Evolutionary conservation across 2,888 invertebrate species (phyloP).

Genomic region (Ormyrus pomaceus): DNA sequence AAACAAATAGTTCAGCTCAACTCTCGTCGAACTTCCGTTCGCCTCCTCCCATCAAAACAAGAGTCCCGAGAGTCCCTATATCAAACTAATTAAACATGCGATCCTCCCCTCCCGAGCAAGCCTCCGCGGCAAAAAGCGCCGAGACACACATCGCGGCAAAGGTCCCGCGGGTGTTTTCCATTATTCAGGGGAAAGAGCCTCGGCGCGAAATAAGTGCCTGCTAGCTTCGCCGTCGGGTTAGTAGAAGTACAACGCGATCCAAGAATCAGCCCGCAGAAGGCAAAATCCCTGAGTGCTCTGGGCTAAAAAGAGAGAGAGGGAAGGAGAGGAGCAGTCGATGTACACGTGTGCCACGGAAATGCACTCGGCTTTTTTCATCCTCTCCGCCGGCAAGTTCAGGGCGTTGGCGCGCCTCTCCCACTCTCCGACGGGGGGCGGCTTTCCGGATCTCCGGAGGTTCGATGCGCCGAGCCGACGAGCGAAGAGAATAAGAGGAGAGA

Average conservation of each 20-base stretch:
- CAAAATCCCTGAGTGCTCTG: constrained; percentile 38
- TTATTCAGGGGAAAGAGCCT: constrained; percentile 36
- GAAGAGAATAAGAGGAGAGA: too few species aligned
- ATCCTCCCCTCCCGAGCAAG: too few species aligned
- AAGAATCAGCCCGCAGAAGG: constrained; percentile 22
- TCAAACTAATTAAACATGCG: too few species aligned
- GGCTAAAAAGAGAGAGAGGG: background rate
- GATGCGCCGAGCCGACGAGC: background rate
- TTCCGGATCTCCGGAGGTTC: background rate
- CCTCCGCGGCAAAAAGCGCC: too few species aligned
- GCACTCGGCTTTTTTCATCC: constrained; percentile 17
- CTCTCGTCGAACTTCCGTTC: too few species aligned
- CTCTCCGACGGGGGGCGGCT: background rate
- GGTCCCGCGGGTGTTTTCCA: constrained; percentile 34
- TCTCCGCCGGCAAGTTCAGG: background rate
- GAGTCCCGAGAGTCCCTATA: too few species aligned
- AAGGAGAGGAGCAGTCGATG: background rate
- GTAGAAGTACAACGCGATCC: background rate
- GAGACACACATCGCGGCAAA: too few species aligned
- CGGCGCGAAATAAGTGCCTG: constrained; percentile 29
- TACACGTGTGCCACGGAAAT: constrained; percentile 28
- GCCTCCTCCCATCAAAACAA: too few species aligned
- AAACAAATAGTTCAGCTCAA: too few species aligned
- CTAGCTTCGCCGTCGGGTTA: constrained; percentile 6
- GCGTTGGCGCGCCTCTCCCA: constrained; percentile 8